Evolutionary conservation across 2,113 vertebrate genomes (phyloP), one percentile per base, ranked within the genome.

Genomic region (Galbula dea): DNA sequence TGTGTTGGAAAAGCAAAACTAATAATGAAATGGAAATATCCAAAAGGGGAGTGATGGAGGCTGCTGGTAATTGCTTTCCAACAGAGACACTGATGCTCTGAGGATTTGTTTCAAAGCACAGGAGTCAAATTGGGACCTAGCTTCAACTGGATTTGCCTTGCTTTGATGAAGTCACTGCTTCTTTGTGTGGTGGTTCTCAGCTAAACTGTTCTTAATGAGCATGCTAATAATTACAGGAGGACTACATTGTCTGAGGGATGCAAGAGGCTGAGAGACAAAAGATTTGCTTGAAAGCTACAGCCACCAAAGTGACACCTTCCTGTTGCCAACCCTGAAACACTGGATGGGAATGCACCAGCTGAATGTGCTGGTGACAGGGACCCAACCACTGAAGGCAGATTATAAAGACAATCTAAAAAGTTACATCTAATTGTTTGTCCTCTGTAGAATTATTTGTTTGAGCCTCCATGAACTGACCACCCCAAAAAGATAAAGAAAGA

Each of bases 61-160:
- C 90, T 83, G 91, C 71, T 89, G 48, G 94, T 93, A 98, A 97
- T 96, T 97, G 96, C 96, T 97, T 95, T 96, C 90, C 93, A 81
- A 68, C 84, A 81, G 48, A 88, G 80, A 96, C 97, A 97, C 94
- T 96, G 97, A 97, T 82, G 94, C 93, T 97, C 94, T 85, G 80
- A 97, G 95, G 96, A 96, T 96, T 98, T 93, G 92, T 97, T 98
- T 96, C 92, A 77, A 92, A 96, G 95, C 90, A 84, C 15, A 69
- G 57, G 82, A 96, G 95, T 89, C 48, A 58, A 92, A 97, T 97
- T 96, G 92, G 92, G 89, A 96, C 45, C 81, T 86, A 72, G 59
- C 92, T 94, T 96, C 69, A 96, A 96, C 95, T 92, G 94, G 95
- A 91, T 96, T 93, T 76, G 82, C 6, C 17, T 43, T 29, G 54